Percentiles rank a stretch among this genome's conserved stretches.
Evolutionary conservation across 1,140 invertebrate genomes (phyloP).

Genomic region (Drusus annulatus): DNA sequence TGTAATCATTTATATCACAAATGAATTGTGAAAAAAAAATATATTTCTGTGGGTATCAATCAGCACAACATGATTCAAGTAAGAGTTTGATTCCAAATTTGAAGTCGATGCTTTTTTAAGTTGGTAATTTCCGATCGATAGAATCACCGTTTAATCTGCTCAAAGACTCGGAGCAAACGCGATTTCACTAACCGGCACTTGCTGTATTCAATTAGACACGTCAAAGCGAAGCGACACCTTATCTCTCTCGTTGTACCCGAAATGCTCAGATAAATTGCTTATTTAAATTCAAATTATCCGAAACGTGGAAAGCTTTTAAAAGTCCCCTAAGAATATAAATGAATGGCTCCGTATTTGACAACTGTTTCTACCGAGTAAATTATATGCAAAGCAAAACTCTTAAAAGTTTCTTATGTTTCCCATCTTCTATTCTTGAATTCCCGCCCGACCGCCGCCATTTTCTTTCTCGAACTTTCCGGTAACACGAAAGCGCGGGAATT

Average conservation of each 20-base stretch:
- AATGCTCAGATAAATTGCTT: constrained; percentile 39
- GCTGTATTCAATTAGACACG: constrained; percentile 17
- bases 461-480: constrained; percentile 8
- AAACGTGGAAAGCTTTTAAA: constrained; percentile 49
- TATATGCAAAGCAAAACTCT: constrained; percentile 50
- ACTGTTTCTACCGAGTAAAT: constrained; percentile 45
- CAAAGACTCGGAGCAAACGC: no score
- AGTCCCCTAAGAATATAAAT: constrained; percentile 49
- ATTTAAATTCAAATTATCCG: constrained; percentile 49
- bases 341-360: constrained; percentile 43
- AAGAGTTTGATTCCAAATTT: no score
- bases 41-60: no score
- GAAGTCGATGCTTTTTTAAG: no score
- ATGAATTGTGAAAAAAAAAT: no score
- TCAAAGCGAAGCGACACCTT: constrained; percentile 29
- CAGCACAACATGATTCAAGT: no score
- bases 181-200: no score
- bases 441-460: constrained; percentile 16
- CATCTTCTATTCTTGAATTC: constrained; percentile 35
- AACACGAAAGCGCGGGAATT: constrained; percentile 17
- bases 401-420: constrained; percentile 18
- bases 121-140: no score
- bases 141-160: no score
- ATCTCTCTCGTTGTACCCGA: neutral
- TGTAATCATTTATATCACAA: no score